phyloP scores from a whole-genome alignment of 1,140 invertebrate species.

The Listronotus oregonensis region DNA sequence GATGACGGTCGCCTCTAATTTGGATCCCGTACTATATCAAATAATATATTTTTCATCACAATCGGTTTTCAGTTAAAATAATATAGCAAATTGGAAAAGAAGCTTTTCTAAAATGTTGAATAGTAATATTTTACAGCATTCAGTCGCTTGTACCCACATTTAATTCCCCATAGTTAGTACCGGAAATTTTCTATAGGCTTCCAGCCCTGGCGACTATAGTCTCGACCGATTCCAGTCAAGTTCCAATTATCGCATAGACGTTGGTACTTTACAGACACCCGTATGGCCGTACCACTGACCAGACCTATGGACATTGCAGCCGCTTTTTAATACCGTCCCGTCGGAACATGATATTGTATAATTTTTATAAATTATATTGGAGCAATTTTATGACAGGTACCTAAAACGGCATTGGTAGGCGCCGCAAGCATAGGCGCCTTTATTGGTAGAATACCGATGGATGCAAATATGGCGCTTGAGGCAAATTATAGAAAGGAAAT shows the following conservation, averaged over 20 bases:
- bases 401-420: neutral
- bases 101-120: too few species aligned
- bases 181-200: too few species aligned
- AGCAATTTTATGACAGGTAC: neutral
- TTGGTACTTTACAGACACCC: neutral
- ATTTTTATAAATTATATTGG: constrained; percentile 3
- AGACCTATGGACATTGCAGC: neutral
- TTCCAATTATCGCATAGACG: neutral
- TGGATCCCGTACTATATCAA: too few species aligned
- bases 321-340: neutral
- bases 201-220: neutral
- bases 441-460: neutral
- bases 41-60: too few species aligned
- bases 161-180: too few species aligned
- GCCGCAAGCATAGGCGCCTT: constrained; percentile 1
- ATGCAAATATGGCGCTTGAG: too few species aligned
- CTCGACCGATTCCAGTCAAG: neutral
- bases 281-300: neutral
- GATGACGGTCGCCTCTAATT: too few species aligned
- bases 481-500: too few species aligned
- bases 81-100: too few species aligned
- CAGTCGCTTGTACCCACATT: too few species aligned
- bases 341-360: constrained; percentile 5
- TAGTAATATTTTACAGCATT: too few species aligned
- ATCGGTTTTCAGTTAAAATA: too few species aligned